phyloP scores from a whole-genome alignment of 2,113 vertebrate genomes.

The Eubucco bourcierii region DNA sequence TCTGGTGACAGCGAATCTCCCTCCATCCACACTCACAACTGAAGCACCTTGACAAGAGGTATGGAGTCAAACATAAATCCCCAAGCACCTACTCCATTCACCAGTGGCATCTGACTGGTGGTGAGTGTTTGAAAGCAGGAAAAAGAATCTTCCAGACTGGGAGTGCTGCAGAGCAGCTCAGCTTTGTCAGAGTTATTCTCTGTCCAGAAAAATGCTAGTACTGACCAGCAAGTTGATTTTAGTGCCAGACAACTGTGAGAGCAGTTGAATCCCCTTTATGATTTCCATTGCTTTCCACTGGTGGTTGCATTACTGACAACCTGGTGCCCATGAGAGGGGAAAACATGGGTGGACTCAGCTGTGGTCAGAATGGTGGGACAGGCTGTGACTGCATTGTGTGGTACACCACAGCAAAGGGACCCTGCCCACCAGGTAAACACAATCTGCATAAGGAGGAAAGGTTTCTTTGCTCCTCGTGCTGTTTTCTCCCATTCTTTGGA shows the following conservation, averaged over 20 bases:
- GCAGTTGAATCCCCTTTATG: not conserved
- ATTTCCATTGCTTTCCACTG: not conserved
- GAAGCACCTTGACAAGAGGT: not conserved
- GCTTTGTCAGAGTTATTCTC: not conserved
- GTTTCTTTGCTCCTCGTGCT: not conserved
- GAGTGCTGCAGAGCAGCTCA: not conserved
- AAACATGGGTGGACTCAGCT: not conserved
- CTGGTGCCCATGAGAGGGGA: not conserved
- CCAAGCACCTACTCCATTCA: not conserved
- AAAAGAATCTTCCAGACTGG: not conserved
- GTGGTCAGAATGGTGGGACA: not conserved
- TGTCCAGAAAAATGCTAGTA: not conserved
- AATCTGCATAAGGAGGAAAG: not conserved
- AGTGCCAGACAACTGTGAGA: not conserved
- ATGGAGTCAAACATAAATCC: not conserved
- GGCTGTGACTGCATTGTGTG: not conserved
- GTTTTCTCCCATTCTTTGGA: not conserved
- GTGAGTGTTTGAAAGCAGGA: not conserved
- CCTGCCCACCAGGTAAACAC: not conserved
- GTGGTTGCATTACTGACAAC: not conserved
- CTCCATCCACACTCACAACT: not conserved
- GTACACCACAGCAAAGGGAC: not conserved
- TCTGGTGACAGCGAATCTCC: accelerated
- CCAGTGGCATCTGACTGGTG: not conserved
- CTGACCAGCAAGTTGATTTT: not conserved